A percentile compares a stretch with the other conserved stretches of the same genome.
Conservation (phyloP, 2,888 invertebrate species). For the Dexiosoma caninum region DNA sequence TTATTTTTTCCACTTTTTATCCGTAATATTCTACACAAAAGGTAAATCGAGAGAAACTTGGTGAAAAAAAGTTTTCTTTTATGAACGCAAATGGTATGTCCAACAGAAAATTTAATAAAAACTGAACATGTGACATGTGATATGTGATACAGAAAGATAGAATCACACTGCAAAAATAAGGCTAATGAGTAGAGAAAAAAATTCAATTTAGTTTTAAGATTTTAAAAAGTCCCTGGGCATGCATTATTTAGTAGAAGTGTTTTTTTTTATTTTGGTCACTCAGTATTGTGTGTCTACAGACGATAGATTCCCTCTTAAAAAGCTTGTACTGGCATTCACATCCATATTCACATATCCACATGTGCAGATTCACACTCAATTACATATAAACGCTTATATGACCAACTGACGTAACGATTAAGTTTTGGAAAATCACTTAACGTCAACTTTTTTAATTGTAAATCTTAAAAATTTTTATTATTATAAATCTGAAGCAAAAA, state of each 20-base stretch:
- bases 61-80: too few species aligned
- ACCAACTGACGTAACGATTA: neutral
- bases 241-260: neutral
- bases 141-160: neutral
- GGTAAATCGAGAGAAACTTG: too few species aligned
- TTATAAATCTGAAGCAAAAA: too few species aligned
- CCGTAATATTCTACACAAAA: neutral
- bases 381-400: neutral
- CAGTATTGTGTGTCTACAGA: conserved; percentile 10
- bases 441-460: too few species aligned
- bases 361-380: neutral
- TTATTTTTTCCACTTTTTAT: too few species aligned
- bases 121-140: too few species aligned
- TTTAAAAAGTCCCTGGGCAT: neutral
- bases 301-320: conserved; percentile 1
- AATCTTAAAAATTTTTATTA: too few species aligned
- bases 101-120: too few species aligned
- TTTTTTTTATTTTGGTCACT: neutral
- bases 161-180: neutral
- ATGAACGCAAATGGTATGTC: too few species aligned
- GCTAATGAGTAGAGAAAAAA: neutral
- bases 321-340: neutral
- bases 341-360: neutral
- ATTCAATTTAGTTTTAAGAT: neutral
- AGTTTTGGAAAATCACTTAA: too few species aligned